Base-by-base conservation (phyloP, 2,797 vertebrate genomes). In the Glossophaga mutica region DNA sequence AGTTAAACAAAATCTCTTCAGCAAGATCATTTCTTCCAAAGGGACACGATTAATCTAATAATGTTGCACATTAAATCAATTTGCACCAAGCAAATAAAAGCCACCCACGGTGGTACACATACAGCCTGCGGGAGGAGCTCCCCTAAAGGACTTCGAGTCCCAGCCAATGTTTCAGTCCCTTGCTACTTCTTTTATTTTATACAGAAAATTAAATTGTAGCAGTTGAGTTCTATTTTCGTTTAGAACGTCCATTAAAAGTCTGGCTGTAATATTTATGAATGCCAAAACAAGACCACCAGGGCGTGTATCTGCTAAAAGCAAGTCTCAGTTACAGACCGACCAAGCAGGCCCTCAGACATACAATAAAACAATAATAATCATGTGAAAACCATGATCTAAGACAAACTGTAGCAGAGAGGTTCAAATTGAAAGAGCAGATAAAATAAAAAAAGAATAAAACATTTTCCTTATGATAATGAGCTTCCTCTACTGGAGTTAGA, bases 241-340 rank as follows among this genome's bases (percentile, higher is more conserved):
- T 95, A 98, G 97, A 94, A 88, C 97, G 98, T 87, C 89, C 96
- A 97, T 98, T 98, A 97, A 98, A 97, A 97, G 97, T 94, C 97
- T 98, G 98, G 98, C 98, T 95, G 98, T 98, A 98, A 99, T 98
- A 99, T 99, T 99, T 99, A 99, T 98, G 97, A 98, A 98, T 70
- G 91, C 96, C 97, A 98, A 98, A 99, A 98, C 98, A 98, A 97
- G 98, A 96, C 98, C 97, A 81, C 97, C 98, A 98, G 98, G 98
- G 98, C 98, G 97, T 6, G 0, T 97, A 98, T 98, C 37, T 57
- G 46, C 76, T 82, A 52, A 98, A 98, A 98, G 97, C 96, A 97
- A 97, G 97, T 95, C 78, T 96, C 89, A 37, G 96, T 97, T 97
- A 98, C 94, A 97, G 98, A 85, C 98, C 97, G 98, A 97, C 96